Evolutionary conservation across 2,888 invertebrate genomes (phyloP).

Genomic region (Tribolium freemani): DNA sequence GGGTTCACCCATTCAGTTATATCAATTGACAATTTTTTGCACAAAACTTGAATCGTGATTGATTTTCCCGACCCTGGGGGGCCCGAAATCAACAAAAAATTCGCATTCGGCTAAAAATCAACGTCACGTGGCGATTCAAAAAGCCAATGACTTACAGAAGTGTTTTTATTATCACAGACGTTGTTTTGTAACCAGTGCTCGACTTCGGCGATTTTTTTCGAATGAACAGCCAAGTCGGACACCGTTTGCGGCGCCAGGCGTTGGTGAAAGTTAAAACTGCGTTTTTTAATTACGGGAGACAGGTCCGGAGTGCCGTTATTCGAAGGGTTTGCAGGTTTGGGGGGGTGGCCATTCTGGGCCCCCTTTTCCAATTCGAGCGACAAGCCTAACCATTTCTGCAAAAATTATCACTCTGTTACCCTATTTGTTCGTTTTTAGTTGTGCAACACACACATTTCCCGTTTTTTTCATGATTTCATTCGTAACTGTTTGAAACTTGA

Average conservation of each 20-base stretch:
- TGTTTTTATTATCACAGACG: slow-evolving; percentile 46
- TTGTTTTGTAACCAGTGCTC: slow-evolving; percentile 74
- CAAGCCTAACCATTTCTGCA: slow-evolving; percentile 53
- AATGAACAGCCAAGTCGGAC: slow-evolving; percentile 80
- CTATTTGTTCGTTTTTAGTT: background rate
- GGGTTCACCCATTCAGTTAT: slow-evolving; percentile 89
- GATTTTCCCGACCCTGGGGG: slow-evolving; percentile 91
- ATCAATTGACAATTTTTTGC: slow-evolving; percentile 73
- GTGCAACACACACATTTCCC: slow-evolving; percentile 1
- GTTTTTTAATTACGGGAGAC: background rate
- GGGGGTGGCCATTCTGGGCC: background rate
- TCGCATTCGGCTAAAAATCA: slow-evolving; percentile 62
- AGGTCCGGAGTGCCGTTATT: background rate
- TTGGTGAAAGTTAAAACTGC: slow-evolving; percentile 72
- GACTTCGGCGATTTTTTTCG: slow-evolving; percentile 82
- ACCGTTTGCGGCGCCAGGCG: slow-evolving; percentile 73
- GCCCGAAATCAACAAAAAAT: slow-evolving; percentile 82
- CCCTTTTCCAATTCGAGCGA: slow-evolving; percentile 41
- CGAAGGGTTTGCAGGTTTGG: background rate
- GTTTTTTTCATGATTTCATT: slow-evolving; percentile 6
- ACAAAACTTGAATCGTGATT: slow-evolving; percentile 77
- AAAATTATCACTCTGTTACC: background rate
- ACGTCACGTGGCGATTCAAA: background rate
- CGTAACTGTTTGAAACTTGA: background rate
- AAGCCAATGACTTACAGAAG: background rate